Evolutionary conservation across 35 echinoderm and acorn worm genomes (phyloP), one percentile per base, ranked within the genome.

Genomic region (Patiria miniata): DNA sequence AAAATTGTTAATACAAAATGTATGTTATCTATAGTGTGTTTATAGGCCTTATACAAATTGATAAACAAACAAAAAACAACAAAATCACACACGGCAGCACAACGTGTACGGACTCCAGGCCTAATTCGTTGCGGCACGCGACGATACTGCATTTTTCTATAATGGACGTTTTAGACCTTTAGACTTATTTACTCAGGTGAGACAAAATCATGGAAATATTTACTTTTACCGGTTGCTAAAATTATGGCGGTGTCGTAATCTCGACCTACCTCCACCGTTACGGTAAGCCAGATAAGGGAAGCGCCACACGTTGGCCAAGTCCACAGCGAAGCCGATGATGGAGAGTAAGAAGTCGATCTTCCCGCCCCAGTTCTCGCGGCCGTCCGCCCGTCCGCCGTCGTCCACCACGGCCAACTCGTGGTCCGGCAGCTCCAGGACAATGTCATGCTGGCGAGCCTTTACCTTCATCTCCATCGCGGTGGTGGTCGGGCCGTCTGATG

Each of bases 281-380:
- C 87, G 54, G 82, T 94, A 90, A 40, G 77, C 84, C 36, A 94
- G 40, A 56, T 94, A 94, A 5, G 92, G 92, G 85, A 94, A 94
- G 76, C 90, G 57, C 82, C 87, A 94, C 9, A 94, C 87, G 47
- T 90, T 94, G 4, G 86, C 87, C 16, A 94, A 80, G 18, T 94
- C 92, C 7, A 94, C 92, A 30, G 92, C 88, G 82, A 94, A 94
- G 16, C 92, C 92, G 42, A 94, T 90, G 1, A 86, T 87, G 9
- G 92, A 94, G 3, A 94, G 77, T 36, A 94, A 79, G 57, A 94
- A 94, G 52, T 94, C 92, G 0, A 88, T 34, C 68, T 94, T 94
- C 76, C 77, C 89, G 12, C 87, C 87, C 92, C 92, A 94, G 5
- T 82, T 90, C 44, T 94, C 86, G 39, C 87, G 68, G 34, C 81